These are phyloP conservation scores for Drosophila orosa DNA, from an alignment of 1,140 invertebrate genomes.

Conservation along the genomic window DNA sequence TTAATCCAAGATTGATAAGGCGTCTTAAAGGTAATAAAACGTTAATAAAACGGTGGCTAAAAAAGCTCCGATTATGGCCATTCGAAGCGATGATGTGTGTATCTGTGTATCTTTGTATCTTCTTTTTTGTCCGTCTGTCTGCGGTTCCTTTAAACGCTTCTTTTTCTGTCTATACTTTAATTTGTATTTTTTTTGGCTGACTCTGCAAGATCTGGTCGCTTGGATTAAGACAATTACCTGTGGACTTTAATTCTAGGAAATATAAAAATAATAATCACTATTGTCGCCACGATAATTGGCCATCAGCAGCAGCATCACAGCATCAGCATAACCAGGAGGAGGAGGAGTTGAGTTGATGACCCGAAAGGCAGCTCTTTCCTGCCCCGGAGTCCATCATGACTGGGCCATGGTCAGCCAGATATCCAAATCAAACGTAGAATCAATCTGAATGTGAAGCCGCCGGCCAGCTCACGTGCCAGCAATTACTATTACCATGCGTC, in stretches of 20 bases:
- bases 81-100: not conserved
- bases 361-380: conserved; percentile 17
- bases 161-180: not conserved
- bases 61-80: conserved; percentile 12
- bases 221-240: conserved; percentile 47
- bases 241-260: conserved; percentile 52
- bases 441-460: conserved; percentile 4
- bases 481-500: conserved; percentile 53
- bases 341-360: conserved; percentile 35
- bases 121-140: conserved; percentile 6
- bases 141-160: conserved; percentile 14
- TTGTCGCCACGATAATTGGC: conserved; percentile 28
- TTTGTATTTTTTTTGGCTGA: conserved; percentile 15
- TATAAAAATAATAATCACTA: conserved; percentile 55
- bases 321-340: conserved; percentile 4
- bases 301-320: not conserved
- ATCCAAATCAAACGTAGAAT: conserved; percentile 14
- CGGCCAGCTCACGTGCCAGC: conserved; percentile 39
- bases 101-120: conserved; percentile 3
- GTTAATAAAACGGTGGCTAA: not conserved
- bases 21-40: not conserved
- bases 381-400: conserved; percentile 14
- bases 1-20: not conserved
- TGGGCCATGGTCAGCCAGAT: conserved; percentile 31
- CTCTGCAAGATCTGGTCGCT: conserved; percentile 26